Conservation (phyloP, 2,888 invertebrate genomes). For the Myathropa florea region DNA sequence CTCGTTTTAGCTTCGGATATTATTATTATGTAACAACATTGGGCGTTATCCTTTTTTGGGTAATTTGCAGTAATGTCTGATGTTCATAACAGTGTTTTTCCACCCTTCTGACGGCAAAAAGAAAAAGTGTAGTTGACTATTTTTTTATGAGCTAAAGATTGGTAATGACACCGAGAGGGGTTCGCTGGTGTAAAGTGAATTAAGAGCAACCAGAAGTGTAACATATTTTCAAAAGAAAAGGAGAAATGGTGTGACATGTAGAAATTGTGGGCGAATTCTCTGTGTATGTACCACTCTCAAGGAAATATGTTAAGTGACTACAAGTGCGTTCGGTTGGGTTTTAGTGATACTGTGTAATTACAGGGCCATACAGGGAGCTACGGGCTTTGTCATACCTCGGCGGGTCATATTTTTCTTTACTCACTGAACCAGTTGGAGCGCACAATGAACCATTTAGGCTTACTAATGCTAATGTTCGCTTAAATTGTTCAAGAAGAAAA, state of each 20-base stretch:
- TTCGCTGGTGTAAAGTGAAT: conserved; percentile 19
- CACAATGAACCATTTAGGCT: too few relatives aligned
- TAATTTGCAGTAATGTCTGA: conserved; percentile 59
- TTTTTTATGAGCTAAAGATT: conserved; percentile 33
- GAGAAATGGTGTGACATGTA: neutral
- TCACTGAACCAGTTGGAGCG: too few relatives aligned
- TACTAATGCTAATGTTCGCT: too few relatives aligned
- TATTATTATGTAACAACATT: conserved; percentile 55
- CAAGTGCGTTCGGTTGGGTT: too few relatives aligned
- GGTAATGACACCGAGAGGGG: conserved; percentile 23
- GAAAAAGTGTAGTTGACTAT: conserved; percentile 18
- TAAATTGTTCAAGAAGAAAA: too few relatives aligned
- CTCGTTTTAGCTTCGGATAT: conserved; percentile 35
- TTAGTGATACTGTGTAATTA: too few relatives aligned
- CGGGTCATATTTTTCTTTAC: too few relatives aligned
- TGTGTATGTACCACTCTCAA: too few relatives aligned
- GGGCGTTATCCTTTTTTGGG: conserved; percentile 53
- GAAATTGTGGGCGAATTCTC: too few relatives aligned
- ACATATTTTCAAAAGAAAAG: neutral
- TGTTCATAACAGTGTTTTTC: conserved; percentile 48
- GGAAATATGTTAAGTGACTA: too few relatives aligned
- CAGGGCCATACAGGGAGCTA: too few relatives aligned
- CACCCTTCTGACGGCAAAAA: neutral
- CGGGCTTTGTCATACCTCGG: too few relatives aligned
- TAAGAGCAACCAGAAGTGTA: conserved; percentile 10